Evolutionary conservation across 2,797 vertebrate species (phyloP).

Genomic region (Characodon lateralis): DNA sequence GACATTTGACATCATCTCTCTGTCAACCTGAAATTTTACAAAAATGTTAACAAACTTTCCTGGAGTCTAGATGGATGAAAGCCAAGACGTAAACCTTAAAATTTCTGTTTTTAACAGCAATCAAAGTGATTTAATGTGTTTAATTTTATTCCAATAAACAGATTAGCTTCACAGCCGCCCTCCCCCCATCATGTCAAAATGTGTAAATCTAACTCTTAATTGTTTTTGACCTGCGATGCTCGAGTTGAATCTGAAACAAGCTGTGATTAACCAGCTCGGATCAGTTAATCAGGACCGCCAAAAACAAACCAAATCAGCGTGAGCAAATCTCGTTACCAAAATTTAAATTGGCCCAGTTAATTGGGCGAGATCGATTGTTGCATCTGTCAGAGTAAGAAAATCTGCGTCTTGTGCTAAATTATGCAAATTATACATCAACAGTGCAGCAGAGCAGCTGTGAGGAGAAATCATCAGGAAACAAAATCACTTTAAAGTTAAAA

Average conservation of each 20-base stretch:
- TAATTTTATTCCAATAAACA: conserved; percentile 26
- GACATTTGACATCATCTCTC: not conserved
- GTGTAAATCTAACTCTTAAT: conserved; percentile 1
- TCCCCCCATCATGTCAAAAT: not conserved
- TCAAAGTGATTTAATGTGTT: conserved; percentile 17
- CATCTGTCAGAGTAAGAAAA: conserved; percentile 14
- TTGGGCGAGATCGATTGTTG: conserved; percentile 32
- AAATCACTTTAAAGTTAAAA: not conserved
- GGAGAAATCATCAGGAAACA: not conserved
- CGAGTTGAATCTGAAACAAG: conserved; percentile 28
- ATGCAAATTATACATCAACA: conserved; percentile 32
- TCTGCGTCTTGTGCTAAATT: conserved; percentile 19
- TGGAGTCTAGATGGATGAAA: not conserved
- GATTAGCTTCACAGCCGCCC: not conserved
- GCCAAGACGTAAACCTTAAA: not conserved
- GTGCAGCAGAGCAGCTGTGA: conserved; percentile 34
- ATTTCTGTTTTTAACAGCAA: not conserved
- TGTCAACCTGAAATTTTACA: not conserved
- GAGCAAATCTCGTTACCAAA: conserved; percentile 41
- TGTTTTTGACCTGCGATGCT: not conserved
- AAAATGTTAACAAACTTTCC: not conserved
- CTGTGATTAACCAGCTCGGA: conserved; percentile 30
- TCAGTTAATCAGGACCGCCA: conserved; percentile 37
- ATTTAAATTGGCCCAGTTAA: conserved; percentile 39
- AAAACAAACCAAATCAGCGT: conserved; percentile 26